Conservation (phyloP, 2,797 vertebrate genomes). For the Enteromius fasciolatus region DNA sequence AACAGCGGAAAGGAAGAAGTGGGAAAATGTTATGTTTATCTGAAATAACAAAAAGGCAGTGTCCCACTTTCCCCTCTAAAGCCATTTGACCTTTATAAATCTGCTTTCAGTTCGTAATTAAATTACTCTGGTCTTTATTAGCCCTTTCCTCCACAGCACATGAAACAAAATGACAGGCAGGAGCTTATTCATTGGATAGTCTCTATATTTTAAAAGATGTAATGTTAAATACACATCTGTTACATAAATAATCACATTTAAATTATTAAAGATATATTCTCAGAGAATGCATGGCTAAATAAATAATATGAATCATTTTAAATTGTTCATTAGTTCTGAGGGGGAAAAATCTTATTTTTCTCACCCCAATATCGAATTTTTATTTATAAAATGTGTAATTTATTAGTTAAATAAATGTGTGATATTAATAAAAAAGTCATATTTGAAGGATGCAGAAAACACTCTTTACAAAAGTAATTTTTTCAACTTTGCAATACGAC, state of each 20-base stretch:
- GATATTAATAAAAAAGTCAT: neutral
- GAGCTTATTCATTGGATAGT: neutral
- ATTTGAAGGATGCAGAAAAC: neutral
- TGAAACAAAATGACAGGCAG: conserved; percentile 3
- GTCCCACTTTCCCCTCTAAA: neutral
- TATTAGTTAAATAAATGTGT: neutral
- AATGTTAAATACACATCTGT: neutral
- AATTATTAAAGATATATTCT: neutral
- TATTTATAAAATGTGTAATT: neutral
- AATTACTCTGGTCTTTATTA: conserved; percentile 10
- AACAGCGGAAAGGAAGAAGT: neutral
- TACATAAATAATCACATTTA: neutral
- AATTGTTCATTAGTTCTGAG: neutral
- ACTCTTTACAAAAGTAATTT: neutral
- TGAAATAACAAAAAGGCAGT: conserved; percentile 9
- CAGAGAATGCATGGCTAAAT: neutral
- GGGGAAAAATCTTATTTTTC: too few species aligned
- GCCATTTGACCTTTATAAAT: conserved; percentile 7
- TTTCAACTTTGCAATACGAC: neutral
- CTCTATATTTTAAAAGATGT: neutral
- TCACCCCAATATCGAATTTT: neutral
- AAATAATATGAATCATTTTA: neutral
- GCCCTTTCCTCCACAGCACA: neutral
- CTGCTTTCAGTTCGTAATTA: conserved; percentile 8
- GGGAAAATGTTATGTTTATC: neutral